A percentile compares a stretch with the other conserved stretches of the same genome.
Evolutionary conservation across 2,797 vertebrate species (phyloP).

Genomic region (Sebastes kiyomatsui): DNA sequence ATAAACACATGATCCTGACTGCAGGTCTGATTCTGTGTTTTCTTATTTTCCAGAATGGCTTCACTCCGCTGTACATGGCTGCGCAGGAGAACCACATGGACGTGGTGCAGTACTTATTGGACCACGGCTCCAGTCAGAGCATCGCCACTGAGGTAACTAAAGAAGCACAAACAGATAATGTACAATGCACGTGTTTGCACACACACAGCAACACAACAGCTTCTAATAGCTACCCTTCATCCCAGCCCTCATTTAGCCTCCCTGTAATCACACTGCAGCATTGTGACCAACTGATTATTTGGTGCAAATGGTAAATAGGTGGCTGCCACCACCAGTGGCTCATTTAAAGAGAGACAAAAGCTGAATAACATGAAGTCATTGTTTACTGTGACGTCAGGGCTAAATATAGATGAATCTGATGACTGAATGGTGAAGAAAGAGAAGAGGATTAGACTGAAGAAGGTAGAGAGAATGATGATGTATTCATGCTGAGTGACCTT

Average conservation of each 20-base stretch:
- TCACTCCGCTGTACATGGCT: conserved; percentile 98
- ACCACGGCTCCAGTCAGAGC: conserved; percentile 95
- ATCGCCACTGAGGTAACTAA: conserved; percentile 91
- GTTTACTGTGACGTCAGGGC: background rate
- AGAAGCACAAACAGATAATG: background rate
- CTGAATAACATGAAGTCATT: background rate
- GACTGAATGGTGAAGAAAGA: background rate
- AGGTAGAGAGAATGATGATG: background rate
- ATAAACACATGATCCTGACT: too few species aligned
- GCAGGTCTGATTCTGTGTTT: background rate
- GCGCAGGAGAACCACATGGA: conserved; percentile 98
- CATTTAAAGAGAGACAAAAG: background rate
- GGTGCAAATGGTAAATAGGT: conserved; percentile 5
- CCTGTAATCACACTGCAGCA: conserved; percentile 32
- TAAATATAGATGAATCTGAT: background rate
- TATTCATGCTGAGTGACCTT: conserved; percentile 45
- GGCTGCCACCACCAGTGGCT: background rate
- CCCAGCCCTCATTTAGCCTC: conserved; percentile 1
- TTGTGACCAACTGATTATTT: background rate
- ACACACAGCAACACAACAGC: background rate
- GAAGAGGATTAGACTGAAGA: background rate
- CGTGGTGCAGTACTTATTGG: conserved; percentile 95
- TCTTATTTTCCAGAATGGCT: conserved; percentile 90
- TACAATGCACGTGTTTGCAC: conserved; percentile 7
- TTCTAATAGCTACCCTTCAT: conserved; percentile 2